Evolutionary conservation across 2,888 invertebrate species (phyloP), one percentile per base, ranked within the genome.

Genomic region (Rambutsinella grinnellia): DNA sequence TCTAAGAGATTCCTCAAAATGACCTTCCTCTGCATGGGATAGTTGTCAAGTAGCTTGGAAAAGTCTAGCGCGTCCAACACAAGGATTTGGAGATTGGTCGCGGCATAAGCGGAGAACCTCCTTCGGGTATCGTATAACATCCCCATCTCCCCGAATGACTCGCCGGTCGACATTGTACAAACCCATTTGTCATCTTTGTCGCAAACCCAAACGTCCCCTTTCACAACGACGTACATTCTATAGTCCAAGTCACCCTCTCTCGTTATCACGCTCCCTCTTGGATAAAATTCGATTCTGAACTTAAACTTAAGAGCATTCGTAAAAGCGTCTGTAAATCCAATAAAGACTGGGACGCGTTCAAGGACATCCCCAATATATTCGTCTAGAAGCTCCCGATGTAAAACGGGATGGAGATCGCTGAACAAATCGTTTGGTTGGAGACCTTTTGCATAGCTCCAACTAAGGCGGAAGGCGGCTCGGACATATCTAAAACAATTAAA

Each of bases 121-220:
- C 72, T 17, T 53, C 71, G 71, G 17, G 62, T 62, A 2, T 78
- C 78, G 49, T 79, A 83, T 3, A 83, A 47, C 57, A 83, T 69
- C 10, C 77, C 70, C 47, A 78, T 66, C 56, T 83, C 83, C 2
- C 83, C 83, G 27, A 83, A 68, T 8, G 79, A 74, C 80, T 80
- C 80, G 68, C 82, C 81, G 8, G 60, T 61, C 0, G 74, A 65
- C 24, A 82, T 53, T 6, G 81, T 79, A 26, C 78, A 75, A 8
- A 78, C 58, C 70, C 81, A 74, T 3, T 72, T 62, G 44, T 76
- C 49, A n/a, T 72, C 28, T 17, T 51, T 68, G 58, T 75, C 80
- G 6, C 66, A 65, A 6, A 82, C 76, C 78, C 79, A 82, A 28
- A 82, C 56, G 3, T 76, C 60, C 13, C 82, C 82, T 47, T 71